Evolutionary conservation across 2,888 invertebrate species (phyloP), one percentile per base, ranked within the genome.

Genomic region (Orthosia cruda): DNA sequence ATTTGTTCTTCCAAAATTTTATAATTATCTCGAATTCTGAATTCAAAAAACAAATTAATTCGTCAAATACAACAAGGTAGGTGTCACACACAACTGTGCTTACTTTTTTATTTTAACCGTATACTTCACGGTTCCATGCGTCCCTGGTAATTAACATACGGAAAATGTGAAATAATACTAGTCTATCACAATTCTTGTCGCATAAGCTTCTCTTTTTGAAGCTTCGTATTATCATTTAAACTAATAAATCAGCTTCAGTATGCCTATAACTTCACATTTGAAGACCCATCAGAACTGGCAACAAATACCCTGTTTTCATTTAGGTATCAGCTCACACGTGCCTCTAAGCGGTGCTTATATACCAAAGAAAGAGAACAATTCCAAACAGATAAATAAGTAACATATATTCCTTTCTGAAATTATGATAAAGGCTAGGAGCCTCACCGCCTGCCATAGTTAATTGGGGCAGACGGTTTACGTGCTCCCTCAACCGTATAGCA

Each of bases 401-500:
- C 52, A 58, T 63, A 70, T 68, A 77, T 83, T 65, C 59, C 3
- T 75, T 50, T 50, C 58, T 20, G 54, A 73, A 80, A 84, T 80
- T 71, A 83, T 83, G 54, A 66, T 66, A 69, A 64, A 63, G 16
- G 50, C 65, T 59, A 62, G 49, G 23, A 69, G 73, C 71, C 81
- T 81, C 70, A 67, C 58, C 80, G 72, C 63, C 47, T 64, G 59
- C 50, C 73, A 47, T 15, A 65, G 68, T 72, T 85, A 85, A 84
- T 85, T 84, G 74, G 72, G 68, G 74, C 80, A 76, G 59, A 58
- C 71, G 15, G 75, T 63, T 77, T 20, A 71, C 63, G 76, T 74
- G 75, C 64, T 67, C 83, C 55, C 47, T 58, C 57, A 72, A 58
- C 67, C 77, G 57, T 68, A 54, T 55, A 52, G 45, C 61, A 71